phyloP scores from a whole-genome alignment of 1,140 invertebrate genomes.

The Ephestia elutella region DNA sequence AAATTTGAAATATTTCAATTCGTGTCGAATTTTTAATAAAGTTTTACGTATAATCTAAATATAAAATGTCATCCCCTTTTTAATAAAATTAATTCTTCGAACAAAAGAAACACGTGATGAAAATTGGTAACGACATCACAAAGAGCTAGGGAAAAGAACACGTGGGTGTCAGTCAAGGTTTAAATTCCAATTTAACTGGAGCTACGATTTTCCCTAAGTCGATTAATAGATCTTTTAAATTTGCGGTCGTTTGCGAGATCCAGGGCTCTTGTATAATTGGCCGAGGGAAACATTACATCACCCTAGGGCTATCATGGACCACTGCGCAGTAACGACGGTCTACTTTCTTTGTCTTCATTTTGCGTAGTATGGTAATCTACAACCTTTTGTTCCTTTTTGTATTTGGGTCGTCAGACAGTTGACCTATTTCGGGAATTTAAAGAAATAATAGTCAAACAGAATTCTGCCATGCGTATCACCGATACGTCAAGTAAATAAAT shows the following conservation, averaged over 20 bases:
- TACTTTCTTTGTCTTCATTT: slow-evolving; percentile 30
- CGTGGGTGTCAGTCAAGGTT: slow-evolving; percentile 11
- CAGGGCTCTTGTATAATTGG: slow-evolving; percentile 14
- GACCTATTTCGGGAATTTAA: neutral
- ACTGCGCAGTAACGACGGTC: slow-evolving; percentile 21
- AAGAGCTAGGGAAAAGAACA: slow-evolving; percentile 10
- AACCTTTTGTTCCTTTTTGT: neutral
- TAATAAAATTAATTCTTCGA: slow-evolving; percentile 4
- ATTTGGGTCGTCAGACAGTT: neutral
- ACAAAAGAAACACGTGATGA: neutral
- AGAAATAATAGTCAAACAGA: too few relatives aligned
- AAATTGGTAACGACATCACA: neutral
- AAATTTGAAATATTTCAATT: neutral
- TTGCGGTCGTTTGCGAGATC: slow-evolving; percentile 1
- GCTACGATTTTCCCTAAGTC: neutral
- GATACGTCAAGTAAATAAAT: too few relatives aligned
- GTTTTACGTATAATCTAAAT: too few relatives aligned
- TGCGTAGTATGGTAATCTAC: slow-evolving; percentile 13
- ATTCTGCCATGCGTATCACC: too few relatives aligned
- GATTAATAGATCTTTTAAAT: neutral
- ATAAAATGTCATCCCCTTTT: neutral
- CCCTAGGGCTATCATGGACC: slow-evolving; percentile 19
- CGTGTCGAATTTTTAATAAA: too few relatives aligned
- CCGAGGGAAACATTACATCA: slow-evolving; percentile 11
- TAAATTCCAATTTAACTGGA: slow-evolving; percentile 7